Conservation (phyloP, 2,113 vertebrate species). For the Potamarius usumacintae region DNA sequence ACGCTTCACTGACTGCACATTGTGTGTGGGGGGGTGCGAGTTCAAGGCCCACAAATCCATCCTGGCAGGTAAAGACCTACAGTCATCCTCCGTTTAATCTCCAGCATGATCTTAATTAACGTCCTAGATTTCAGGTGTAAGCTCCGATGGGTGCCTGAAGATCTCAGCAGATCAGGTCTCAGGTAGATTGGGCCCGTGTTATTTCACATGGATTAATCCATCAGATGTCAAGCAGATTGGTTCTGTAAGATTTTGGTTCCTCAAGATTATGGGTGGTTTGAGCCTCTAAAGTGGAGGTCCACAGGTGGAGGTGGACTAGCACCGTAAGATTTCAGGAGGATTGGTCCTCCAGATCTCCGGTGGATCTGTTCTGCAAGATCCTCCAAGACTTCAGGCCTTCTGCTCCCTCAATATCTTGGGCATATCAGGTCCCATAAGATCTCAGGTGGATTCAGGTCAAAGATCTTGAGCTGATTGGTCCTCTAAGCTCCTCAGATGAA, state of each 20-base stretch:
- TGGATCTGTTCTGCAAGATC: background rate
- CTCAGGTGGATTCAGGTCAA: background rate
- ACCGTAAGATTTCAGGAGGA: background rate
- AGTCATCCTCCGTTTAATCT: background rate
- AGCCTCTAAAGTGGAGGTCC: background rate
- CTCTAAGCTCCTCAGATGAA: too few relatives aligned
- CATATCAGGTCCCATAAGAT: background rate
- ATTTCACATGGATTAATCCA: background rate
- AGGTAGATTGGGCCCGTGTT: background rate
- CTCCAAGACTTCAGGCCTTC: background rate
- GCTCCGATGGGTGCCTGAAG: background rate
- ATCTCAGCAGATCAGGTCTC: background rate
- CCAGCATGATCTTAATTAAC: background rate
- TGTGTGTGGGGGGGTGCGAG: slow-evolving; percentile 94
- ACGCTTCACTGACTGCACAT: slow-evolving; percentile 93
- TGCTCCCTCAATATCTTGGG: background rate
- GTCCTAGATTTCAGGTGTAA: background rate
- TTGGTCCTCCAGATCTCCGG: background rate
- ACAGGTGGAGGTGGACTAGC: background rate
- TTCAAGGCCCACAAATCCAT: slow-evolving; percentile 99
- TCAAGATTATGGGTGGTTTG: background rate
- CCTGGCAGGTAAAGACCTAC: slow-evolving; percentile 81
- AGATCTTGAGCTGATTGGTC: background rate
- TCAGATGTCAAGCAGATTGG: background rate
- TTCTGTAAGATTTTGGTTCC: background rate